Base-by-base conservation (phyloP, 1,140 invertebrate genomes). In the Lasioglossum albipes region DNA sequence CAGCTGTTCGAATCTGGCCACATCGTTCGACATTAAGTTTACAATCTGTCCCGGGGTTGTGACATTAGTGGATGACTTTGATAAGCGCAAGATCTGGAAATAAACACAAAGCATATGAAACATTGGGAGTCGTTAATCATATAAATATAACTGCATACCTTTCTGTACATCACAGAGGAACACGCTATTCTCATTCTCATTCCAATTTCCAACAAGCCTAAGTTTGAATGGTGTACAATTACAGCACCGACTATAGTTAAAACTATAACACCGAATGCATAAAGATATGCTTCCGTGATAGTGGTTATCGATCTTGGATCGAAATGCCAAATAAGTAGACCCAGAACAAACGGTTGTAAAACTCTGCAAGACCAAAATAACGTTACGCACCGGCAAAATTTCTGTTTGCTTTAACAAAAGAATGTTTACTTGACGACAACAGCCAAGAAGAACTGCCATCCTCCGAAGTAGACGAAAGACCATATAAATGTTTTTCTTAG, bases 21-120 rank as follows among this genome's bases (percentile, higher is more conserved):
- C 94, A 86, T 98, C 97, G 85, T 97, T 98, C 20, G 97, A 97
- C 88, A 98, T 94, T 5, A 98, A 91, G 88, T 98, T 98, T 45
- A 98, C 95, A 78, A 98, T 96, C 92, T 97, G 97, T 1, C 97
- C 97, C 36, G 95, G 95, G 2, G 97, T 96, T 3, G 95, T 95
- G 80, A 94, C 89, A 31, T 92, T 92, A n/a, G 95, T 85, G 2
- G 95, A 92, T 18, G 90, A 91, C 75, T 90, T 88, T 52, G 93
- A 94, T 67, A 94, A 81, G 18, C 89, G 88, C 70, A 91, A 75
- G 62, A 92, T 90, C 91, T 92, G 73, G 57, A 78, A 76, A 75
- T 62, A 76, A 75, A 31, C 49, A 42, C 62, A 59, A 12, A 57
- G 75, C 36, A 3, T 59, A 54, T 31, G 27, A 61, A 61, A 16